Percentiles rank a stretch among this genome's conserved stretches.
These are phyloP conservation scores for Ceratina japonica DNA, from an alignment of 1,140 invertebrate species.

Conservation along the genomic window DNA sequence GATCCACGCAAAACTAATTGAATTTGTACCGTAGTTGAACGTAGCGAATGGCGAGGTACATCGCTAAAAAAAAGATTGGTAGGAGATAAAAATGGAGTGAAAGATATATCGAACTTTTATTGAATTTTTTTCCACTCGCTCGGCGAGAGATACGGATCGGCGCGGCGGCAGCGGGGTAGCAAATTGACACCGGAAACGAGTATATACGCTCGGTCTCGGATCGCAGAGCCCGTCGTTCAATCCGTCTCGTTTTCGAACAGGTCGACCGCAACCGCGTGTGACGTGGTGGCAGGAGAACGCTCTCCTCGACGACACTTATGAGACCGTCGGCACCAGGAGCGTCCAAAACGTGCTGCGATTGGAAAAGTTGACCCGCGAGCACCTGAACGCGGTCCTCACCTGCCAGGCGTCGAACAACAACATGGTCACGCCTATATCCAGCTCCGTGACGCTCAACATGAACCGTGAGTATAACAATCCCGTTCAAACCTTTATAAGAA, in stretches of 20 bases:
- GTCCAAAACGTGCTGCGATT: slow-evolving; percentile 85
- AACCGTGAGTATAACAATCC: slow-evolving; percentile 83
- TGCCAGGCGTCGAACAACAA: slow-evolving; percentile 90
- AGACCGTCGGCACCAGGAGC: slow-evolving; percentile 82
- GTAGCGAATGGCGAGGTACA: background rate
- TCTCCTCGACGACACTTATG: slow-evolving; percentile 85
- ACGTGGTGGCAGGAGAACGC: slow-evolving; percentile 92
- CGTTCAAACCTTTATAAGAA: background rate
- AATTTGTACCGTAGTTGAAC: background rate
- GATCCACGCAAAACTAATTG: background rate
- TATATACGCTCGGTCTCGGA: too few species aligned
- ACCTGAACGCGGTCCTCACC: slow-evolving; percentile 85
- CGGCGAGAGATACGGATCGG: background rate
- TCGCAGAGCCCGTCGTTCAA: background rate
- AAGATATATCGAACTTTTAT: background rate
- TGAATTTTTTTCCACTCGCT: background rate
- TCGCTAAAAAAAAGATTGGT: background rate
- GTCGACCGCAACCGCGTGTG: slow-evolving; percentile 88
- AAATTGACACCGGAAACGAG: background rate
- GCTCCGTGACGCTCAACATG: slow-evolving; percentile 87
- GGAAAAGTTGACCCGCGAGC: slow-evolving; percentile 83
- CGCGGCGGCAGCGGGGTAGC: background rate
- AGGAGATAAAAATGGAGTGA: background rate
- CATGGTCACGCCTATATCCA: slow-evolving; percentile 86
- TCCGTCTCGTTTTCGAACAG: slow-evolving; percentile 75